Conservation (phyloP, 2,888 invertebrate species). For the Scaptomyza tumidula region DNA sequence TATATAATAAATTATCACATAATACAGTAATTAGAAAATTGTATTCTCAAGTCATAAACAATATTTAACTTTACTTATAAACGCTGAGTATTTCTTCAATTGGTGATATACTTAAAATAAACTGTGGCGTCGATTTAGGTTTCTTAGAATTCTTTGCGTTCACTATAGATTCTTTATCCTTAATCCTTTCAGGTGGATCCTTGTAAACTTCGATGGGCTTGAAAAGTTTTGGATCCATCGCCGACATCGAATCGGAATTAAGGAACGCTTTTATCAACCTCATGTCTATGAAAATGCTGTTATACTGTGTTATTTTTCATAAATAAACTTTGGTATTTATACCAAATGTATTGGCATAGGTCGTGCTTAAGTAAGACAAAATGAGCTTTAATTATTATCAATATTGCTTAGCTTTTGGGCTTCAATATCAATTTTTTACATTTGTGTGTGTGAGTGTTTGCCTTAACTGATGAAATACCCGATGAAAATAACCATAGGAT, state of each 20-base stretch:
- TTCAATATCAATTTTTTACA: not conserved
- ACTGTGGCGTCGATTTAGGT: not conserved
- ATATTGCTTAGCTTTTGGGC: not conserved
- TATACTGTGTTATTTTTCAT: not conserved
- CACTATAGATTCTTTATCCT: not conserved
- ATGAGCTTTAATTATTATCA: not conserved
- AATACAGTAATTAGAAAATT: too few relatives aligned
- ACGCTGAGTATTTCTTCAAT: not conserved
- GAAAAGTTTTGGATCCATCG: not conserved
- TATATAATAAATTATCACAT: not conserved
- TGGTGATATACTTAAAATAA: not conserved
- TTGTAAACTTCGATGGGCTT: not conserved
- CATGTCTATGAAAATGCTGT: not conserved
- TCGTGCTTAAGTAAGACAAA: not conserved
- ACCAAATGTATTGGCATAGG: slow-evolving; percentile 14
- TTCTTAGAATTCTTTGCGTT: not conserved
- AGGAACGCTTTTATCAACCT: not conserved
- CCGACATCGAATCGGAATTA: not conserved
- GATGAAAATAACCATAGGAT: not conserved
- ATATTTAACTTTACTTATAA: not conserved
- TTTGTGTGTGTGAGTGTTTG: not conserved
- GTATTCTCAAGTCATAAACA: not conserved
- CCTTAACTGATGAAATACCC: slow-evolving; percentile 9
- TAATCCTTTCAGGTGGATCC: not conserved
- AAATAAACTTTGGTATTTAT: slow-evolving; percentile 8